Evolutionary conservation across 2,888 invertebrate genomes (phyloP), one percentile per base, ranked within the genome.

Genomic region (Sinhomidia bicolor): DNA sequence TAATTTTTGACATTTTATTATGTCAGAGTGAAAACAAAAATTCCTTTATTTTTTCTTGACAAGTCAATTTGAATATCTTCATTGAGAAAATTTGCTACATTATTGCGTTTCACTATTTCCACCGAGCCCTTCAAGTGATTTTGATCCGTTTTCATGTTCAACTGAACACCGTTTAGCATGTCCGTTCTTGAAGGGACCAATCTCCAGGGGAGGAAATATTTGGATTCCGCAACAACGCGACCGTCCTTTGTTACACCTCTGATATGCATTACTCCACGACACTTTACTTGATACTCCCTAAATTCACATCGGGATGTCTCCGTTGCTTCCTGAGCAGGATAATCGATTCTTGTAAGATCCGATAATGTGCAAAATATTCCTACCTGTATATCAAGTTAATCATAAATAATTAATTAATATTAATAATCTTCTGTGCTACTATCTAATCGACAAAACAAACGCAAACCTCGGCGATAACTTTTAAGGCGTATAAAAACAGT

Each of bases 311-410:
- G 44, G 5, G 89, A 83, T 20, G 79, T 89, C 20, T 84, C 79
- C 29, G 62, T 10, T 51, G 23, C 41, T 60, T 81, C 90, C 2
- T 82, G 80, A 0, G 57, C 32, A 14, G 90, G 90, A 71, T 90
- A 90, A 41, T 88, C 85, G 60, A 84, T 82, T 68, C 90, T 51
- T 14, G 90, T 90, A 10, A 90, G 76, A 17, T 90, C 90, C 0
- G 88, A 90, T 5, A 90, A 51, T 1, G 81, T 54, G 36, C 85
- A 85, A 51, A 90, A 90, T 26, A 90, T 85, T 29, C 85, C 90
- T 17, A 90, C 81, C 88, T 90, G 68, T 26, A 17, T 51, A 17
- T n/a, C 47, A 71, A 17, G 3, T 5, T n/a, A n/a, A n/a, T 23
- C 29, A 32, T n/a, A 29, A 1, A 65, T 17, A n/a, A 14, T 7